phyloP scores from a whole-genome alignment of 1,140 invertebrate genomes.

The Drosophila tropicalis region DNA sequence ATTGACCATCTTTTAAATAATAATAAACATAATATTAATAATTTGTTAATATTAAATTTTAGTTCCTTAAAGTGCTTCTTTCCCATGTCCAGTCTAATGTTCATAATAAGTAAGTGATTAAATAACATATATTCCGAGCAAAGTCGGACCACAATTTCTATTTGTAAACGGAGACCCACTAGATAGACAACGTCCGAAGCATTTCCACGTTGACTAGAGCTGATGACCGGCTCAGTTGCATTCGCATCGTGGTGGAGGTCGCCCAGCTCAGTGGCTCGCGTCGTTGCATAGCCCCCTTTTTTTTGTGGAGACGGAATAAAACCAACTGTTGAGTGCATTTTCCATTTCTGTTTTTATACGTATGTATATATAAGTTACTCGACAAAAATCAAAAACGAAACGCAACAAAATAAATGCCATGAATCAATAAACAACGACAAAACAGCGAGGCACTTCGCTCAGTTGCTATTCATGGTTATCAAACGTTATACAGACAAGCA shows the following conservation, averaged over 20 bases:
- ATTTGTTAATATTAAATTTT: background rate
- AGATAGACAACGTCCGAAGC: background rate
- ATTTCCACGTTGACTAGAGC: background rate
- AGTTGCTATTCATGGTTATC: constrained; percentile 53
- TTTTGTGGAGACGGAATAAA: background rate
- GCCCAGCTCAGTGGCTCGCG: constrained; percentile 4
- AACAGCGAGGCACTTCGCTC: constrained; percentile 26
- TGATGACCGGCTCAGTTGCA: constrained; percentile 15
- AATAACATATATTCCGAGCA: constrained; percentile 19
- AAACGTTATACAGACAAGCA: constrained; percentile 41
- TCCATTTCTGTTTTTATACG: constrained; percentile 18
- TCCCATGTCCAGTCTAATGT: constrained; percentile 4
- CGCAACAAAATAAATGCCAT: constrained; percentile 44
- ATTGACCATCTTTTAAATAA: no score
- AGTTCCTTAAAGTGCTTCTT: background rate
- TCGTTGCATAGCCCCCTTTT: background rate
- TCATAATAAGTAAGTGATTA: constrained; percentile 3
- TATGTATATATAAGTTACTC: constrained; percentile 37
- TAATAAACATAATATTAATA: no score
- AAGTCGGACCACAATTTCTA: background rate
- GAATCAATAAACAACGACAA: constrained; percentile 29
- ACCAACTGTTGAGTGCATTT: constrained; percentile 57
- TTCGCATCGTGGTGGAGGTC: constrained; percentile 13
- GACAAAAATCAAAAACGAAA: constrained; percentile 37
- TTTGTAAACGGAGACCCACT: constrained; percentile 11